A percentile compares a stretch with the other conserved stretches of the same genome.
phyloP scores from a whole-genome alignment of 2,797 vertebrate genomes.

The Champsocephalus gunnari region DNA sequence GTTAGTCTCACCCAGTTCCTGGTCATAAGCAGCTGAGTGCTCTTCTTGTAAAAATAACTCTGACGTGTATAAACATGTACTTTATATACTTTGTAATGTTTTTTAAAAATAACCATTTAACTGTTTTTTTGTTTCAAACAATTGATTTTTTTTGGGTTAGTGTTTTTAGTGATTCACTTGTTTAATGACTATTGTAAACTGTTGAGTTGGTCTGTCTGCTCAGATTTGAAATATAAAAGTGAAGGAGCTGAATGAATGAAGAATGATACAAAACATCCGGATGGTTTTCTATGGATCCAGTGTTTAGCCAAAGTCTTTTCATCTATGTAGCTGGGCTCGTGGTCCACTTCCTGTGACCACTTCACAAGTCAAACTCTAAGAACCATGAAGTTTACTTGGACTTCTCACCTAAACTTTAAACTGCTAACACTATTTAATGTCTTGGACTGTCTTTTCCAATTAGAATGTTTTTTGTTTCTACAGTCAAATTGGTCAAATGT shows the following conservation, averaged over 20 bases:
- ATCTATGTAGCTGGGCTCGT: constrained; percentile 54
- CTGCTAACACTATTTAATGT: constrained; percentile 28
- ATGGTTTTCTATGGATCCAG: constrained; percentile 37
- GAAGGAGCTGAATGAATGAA: constrained; percentile 49
- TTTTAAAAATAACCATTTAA: constrained; percentile 31
- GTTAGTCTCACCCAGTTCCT: constrained; percentile 28
- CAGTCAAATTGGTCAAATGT: constrained; percentile 1
- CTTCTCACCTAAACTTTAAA: constrained; percentile 7
- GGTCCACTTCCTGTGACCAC: constrained; percentile 25
- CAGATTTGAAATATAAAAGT: constrained; percentile 28
- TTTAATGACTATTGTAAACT: constrained; percentile 48
- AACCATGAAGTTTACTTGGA: no score
- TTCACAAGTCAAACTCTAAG: constrained; percentile 1
- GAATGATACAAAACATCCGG: constrained; percentile 26
- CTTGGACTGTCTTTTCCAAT: constrained; percentile 23
- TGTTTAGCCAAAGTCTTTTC: constrained; percentile 59
- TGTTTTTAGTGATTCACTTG: constrained; percentile 36
- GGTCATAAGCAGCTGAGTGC: constrained; percentile 43
- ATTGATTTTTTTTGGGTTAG: constrained; percentile 8
- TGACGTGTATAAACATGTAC: constrained; percentile 46
- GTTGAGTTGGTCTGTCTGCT: constrained; percentile 15
- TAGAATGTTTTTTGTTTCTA: not conserved
- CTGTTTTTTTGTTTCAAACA: constrained; percentile 31
- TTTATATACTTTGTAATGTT: constrained; percentile 29
- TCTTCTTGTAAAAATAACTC: constrained; percentile 31